Conservation (phyloP, 2,888 invertebrate genomes). For the Mimas tiliae region DNA sequence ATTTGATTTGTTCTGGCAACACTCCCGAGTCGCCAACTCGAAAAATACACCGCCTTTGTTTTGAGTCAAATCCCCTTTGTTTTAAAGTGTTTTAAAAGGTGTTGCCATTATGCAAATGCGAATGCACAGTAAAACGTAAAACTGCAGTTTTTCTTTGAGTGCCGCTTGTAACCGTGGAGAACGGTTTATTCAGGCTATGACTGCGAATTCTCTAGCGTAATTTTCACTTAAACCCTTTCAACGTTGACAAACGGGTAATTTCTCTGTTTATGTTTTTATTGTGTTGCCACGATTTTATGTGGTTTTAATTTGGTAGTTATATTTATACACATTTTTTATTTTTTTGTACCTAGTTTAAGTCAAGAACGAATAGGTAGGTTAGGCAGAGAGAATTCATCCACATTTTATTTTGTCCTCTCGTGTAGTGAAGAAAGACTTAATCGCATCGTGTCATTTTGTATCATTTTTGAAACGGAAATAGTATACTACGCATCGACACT, state of each 20-base stretch:
- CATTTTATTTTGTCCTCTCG: too few species aligned
- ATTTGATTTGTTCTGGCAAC: slow-evolving; percentile 23
- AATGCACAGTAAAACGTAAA: slow-evolving; percentile 28
- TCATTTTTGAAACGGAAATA: too few species aligned
- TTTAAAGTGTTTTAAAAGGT: slow-evolving; percentile 32
- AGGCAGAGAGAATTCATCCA: too few species aligned
- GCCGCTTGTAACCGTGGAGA: slow-evolving; percentile 11
- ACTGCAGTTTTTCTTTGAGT: slow-evolving; percentile 25
- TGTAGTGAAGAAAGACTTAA: too few species aligned
- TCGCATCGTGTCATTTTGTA: too few species aligned
- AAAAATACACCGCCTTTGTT: slow-evolving; percentile 25
- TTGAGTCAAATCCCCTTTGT: slow-evolving; percentile 27
- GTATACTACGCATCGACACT: too few species aligned
- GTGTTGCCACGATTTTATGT: slow-evolving; percentile 6
- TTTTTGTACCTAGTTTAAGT: background rate
- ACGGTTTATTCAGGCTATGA: slow-evolving; percentile 14
- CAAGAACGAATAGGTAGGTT: too few species aligned
- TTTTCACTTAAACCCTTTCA: slow-evolving; percentile 22
- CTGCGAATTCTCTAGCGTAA: slow-evolving; percentile 1
- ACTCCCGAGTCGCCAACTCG: slow-evolving; percentile 10
- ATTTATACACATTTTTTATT: background rate
- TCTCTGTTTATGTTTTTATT: slow-evolving; percentile 2
- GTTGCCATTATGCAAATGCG: slow-evolving; percentile 31
- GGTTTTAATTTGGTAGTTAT: background rate
- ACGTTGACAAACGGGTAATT: slow-evolving; percentile 20